Evolutionary conservation across 2,888 invertebrate genomes (phyloP), one percentile per base, ranked within the genome.

Genomic region (Encarsia formosa): DNA sequence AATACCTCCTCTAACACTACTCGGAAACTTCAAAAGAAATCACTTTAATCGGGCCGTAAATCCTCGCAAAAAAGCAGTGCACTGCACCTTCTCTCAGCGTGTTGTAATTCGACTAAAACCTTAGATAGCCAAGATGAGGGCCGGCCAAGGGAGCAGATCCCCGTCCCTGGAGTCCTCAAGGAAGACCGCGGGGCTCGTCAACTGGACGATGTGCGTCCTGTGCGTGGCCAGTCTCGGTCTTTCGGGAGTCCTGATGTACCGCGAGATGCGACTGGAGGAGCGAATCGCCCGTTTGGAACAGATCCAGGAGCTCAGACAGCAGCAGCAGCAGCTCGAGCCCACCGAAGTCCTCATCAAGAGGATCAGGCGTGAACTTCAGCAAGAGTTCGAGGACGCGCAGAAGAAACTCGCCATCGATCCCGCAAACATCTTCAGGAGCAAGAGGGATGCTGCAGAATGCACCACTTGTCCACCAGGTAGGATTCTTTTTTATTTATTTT

Each of bases 391-490:
- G 19, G 31, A 44, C 13, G 45, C 13, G 8, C 43, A 37, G n/a
- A 53, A 44, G 52, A 48, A 31, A 26, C 19, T 40, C 6, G 16
- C 22, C 4, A 35, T n/a, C 16, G 46, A 23, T 23, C 18, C 43
- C 19, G 20, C 22, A 29, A 29, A 19, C 6, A 35, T 64, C 47
- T 66, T 66, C 60, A 67, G 73, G 61, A 62, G 59, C 63, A 73
- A 68, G 58, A 65, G 73, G 47, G 68, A 71, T 31, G 49, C 63
- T 9, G 42, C 63, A 29, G 71, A 72, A n/a, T 73, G 73, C 65
- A 70, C n/a, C n/a, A n/a, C 70, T 49, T 73, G 73, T 64, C 73
- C 73, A 49, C 60, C 68, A 60, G 73, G 73, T 73, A 49, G 59
- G 68, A n/a, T n/a, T n/a, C n/a, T n/a, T n/a, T n/a, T n/a, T n/a